Percentiles rank a stretch among this genome's conserved stretches.
phyloP scores from a whole-genome alignment of 2,888 invertebrate species.

The Drosophila antonietae region DNA sequence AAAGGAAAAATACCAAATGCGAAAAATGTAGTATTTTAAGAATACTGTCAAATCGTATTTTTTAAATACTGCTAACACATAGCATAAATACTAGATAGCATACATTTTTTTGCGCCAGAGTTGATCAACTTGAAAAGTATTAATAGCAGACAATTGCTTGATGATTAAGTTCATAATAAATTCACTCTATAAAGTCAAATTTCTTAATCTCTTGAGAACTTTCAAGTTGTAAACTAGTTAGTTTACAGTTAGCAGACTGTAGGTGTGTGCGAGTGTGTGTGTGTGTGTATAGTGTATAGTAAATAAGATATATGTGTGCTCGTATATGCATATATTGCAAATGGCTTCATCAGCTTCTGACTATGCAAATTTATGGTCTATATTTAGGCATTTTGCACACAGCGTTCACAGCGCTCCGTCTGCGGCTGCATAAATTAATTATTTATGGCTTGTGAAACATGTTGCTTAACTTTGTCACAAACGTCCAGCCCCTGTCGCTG shows the following conservation, averaged over 20 bases:
- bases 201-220: background rate
- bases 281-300: background rate
- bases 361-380: slow-evolving; percentile 70
- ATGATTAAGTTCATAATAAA: background rate
- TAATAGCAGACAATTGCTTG: background rate
- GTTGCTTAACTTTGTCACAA: slow-evolving; percentile 46
- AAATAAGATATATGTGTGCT: background rate
- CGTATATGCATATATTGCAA: slow-evolving; percentile 27
- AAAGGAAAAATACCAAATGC: too few relatives aligned
- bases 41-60: too few relatives aligned
- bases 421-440: slow-evolving; percentile 74
- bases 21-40: too few relatives aligned
- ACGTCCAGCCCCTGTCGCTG: background rate
- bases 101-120: background rate
- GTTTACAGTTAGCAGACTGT: slow-evolving; percentile 26
- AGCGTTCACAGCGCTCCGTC: slow-evolving; percentile 48
- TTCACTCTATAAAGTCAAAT: background rate
- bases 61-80: too few relatives aligned
- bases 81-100: too few relatives aligned
- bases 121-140: background rate
- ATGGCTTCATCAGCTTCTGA: slow-evolving; percentile 70
- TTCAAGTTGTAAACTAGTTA: background rate
- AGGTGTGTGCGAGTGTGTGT: background rate
- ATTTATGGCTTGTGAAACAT: slow-evolving; percentile 73
- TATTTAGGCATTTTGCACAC: slow-evolving; percentile 76